Conservation (phyloP, 2,797 vertebrate species). For the Sebastiscus albofasciatus region DNA sequence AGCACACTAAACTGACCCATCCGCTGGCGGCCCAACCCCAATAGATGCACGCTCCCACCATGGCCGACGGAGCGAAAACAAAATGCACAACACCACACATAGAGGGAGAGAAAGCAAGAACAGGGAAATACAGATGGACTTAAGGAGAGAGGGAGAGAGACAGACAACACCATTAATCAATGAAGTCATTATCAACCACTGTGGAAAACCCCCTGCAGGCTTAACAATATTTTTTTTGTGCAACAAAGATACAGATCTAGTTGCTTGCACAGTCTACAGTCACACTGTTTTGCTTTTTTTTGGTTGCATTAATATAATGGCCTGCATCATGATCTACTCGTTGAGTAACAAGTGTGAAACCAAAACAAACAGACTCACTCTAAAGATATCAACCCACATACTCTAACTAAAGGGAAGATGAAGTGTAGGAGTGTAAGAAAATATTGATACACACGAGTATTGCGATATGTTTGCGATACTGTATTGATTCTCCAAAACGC, state of each 20-base stretch:
- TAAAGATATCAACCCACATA: not conserved
- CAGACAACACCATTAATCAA: conserved; percentile 20
- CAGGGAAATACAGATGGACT: conserved; percentile 12
- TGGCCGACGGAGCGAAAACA: conserved; percentile 58
- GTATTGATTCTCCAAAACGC: too few species aligned
- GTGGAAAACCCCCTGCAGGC: conserved; percentile 19
- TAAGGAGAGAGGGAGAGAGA: not conserved
- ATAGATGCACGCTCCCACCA: conserved; percentile 50
- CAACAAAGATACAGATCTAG: not conserved
- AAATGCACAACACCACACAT: conserved; percentile 44
- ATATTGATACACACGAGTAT: too few species aligned
- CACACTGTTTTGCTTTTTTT: not conserved
- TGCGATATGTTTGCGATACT: too few species aligned
- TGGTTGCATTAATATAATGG: not conserved
- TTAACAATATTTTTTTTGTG: conserved; percentile 1
- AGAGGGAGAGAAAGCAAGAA: conserved; percentile 1
- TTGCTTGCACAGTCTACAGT: not conserved
- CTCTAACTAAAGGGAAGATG: not conserved
- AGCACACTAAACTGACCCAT: conserved; percentile 77
- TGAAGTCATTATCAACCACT: conserved; percentile 20
- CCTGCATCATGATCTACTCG: not conserved
- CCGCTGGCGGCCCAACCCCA: conserved; percentile 59
- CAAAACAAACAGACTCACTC: not conserved
- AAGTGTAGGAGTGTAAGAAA: not conserved
- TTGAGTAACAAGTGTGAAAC: not conserved